Evolutionary conservation across 2,113 vertebrate genomes (phyloP), one percentile per base, ranked within the genome.

Genomic region (Chrysemys picta): DNA sequence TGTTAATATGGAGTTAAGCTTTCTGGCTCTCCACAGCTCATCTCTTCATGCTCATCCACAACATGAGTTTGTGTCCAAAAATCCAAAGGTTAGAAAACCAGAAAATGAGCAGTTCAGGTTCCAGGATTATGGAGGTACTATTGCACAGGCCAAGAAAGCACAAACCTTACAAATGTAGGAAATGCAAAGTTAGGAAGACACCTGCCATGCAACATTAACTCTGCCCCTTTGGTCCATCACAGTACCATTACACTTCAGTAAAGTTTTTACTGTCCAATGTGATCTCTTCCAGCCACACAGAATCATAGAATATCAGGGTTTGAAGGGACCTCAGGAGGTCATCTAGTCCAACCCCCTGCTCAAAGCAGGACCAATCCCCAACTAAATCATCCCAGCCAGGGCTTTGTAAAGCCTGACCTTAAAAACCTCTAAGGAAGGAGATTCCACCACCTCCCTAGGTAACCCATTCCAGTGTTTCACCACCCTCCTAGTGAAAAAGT

Each of bases 231-330:
- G 65, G 59, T 35, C 75, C 19, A 31, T 92, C 80, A 88, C 5
- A 88, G 3, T 52, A 81, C 31, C 8, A 31, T 38, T 38, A 85
- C 42, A 35, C 75, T 84, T 59, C 53, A 89, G n/a, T 59, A 54
- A 54, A 54, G 53, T 8, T 54, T 54, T 54, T 92, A 59, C 24
- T 19, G 84, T 78, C 0, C 0, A 5, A 7, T 5, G 1, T 84
- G 21, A 89, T 6, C 53, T 89, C 17, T 87, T 88, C 83, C 81
- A 80, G 89, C 90, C 82, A 8, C n/a, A 50, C 4, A 50, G 50
- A 50, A 50, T 50, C 13, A 50, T 14, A 50, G 50, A 50, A 14
- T 50, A 50, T 50, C 50, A 50, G 50, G 50, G 50, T 16, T 50
- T 13, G 13, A 50, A 50, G 50, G 4, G 50, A 50, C 13, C 50